These are phyloP conservation scores for Clarias batrachus DNA, from an alignment of 2,113 vertebrate genomes.

Conservation along the genomic window DNA sequence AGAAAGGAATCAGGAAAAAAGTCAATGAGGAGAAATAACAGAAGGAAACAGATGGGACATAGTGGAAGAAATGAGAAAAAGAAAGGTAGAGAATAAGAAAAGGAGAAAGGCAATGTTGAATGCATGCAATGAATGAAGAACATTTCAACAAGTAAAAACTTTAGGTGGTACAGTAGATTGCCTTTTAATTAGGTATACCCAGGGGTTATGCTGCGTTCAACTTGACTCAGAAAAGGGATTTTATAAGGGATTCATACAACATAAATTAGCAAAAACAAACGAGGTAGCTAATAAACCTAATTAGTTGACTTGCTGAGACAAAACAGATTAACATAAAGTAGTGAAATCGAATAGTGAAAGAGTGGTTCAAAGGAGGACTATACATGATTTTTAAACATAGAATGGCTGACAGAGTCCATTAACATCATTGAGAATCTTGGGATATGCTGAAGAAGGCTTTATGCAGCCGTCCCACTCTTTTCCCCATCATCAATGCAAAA, in stretches of 20 bases:
- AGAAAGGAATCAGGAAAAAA: slow-evolving; percentile 48
- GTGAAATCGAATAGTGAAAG: no score
- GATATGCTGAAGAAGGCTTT: no score
- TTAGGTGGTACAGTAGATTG: neutral
- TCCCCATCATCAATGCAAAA: no score
- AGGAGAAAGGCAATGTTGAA: neutral
- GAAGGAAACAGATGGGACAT: slow-evolving; percentile 6
- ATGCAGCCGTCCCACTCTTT: no score
- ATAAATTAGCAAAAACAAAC: no score
- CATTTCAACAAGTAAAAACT: neutral
- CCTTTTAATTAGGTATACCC: neutral
- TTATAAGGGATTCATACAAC: neutral
- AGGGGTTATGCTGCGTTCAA: neutral
- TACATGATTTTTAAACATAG: no score
- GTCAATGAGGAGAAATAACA: slow-evolving; percentile 31
- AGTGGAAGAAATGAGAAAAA: neutral
- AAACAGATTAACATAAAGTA: no score
- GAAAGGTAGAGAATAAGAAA: neutral
- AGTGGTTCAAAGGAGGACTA: no score
- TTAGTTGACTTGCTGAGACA: no score
- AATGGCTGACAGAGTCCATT: no score
- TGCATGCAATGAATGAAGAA: neutral
- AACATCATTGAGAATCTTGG: no score
- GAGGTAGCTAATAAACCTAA: no score
- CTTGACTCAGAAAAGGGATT: neutral